phyloP scores from a whole-genome alignment of 2,113 vertebrate species.

The Apistogramma diplotaenia region DNA sequence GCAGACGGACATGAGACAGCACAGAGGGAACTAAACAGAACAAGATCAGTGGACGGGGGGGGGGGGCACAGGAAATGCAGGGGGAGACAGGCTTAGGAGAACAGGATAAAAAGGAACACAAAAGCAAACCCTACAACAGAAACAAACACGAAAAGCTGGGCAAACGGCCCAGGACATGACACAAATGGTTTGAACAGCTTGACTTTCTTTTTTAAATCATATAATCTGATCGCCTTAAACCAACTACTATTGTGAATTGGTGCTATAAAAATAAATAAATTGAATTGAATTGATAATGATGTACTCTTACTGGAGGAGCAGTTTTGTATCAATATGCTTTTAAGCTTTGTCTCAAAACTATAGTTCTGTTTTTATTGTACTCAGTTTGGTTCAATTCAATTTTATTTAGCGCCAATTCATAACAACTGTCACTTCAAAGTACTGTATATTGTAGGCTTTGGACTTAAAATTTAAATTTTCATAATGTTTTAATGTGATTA shows the following conservation, averaged over 20 bases:
- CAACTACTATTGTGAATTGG: too few relatives aligned
- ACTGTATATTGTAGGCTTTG: not conserved
- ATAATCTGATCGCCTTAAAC: too few relatives aligned
- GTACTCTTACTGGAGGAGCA: not conserved
- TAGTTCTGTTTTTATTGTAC: not conserved
- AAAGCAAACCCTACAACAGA: too few relatives aligned
- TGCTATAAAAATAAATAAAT: too few relatives aligned
- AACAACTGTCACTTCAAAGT: rapidly evolving
- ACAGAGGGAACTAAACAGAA: too few relatives aligned
- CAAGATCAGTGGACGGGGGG: too few relatives aligned
- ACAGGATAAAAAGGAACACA: too few relatives aligned
- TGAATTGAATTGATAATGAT: not conserved
- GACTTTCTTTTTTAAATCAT: not conserved
- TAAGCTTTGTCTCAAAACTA: not conserved
- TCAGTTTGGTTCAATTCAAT: not conserved
- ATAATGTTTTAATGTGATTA: not conserved
- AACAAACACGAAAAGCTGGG: too few relatives aligned
- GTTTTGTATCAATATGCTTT: not conserved
- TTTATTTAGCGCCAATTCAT: not conserved
- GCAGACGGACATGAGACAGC: too few relatives aligned
- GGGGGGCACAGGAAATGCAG: too few relatives aligned
- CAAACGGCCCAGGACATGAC: too few relatives aligned
- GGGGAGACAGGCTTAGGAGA: too few relatives aligned
- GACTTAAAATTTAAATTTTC: not conserved
- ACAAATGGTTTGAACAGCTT: not conserved